Conservation (phyloP, 2,113 vertebrate species). For the Microtus richardsoni region DNA sequence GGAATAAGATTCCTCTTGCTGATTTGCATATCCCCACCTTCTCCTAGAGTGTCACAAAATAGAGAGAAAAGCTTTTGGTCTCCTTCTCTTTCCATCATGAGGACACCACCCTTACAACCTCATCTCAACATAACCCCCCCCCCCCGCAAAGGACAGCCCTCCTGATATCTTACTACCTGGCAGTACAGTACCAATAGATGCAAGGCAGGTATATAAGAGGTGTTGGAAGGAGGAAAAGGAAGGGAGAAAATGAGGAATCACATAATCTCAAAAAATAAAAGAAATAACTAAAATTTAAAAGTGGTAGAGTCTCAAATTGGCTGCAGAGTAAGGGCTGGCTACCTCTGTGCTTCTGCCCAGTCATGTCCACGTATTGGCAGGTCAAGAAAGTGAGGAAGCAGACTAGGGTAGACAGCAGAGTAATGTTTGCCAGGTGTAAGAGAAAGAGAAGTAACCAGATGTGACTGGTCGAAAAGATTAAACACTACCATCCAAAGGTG, state of each 20-base stretch:
- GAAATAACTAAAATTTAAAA: neutral
- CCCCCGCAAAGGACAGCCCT: neutral
- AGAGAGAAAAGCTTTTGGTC: neutral
- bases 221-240: neutral
- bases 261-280: neutral
- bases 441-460: neutral
- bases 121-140: neutral
- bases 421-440: neutral
- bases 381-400: neutral
- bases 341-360: neutral
- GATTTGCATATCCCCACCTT: neutral
- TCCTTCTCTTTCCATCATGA: neutral
- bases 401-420: neutral
- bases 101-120: neutral
- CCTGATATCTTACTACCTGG: neutral
- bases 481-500: neutral
- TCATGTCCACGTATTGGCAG: neutral
- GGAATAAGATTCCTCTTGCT: neutral
- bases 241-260: neutral
- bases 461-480: neutral
- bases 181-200: neutral
- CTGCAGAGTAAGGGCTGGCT: neutral
- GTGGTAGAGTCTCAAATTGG: neutral
- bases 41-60: neutral
- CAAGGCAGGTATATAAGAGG: neutral